Conservation (phyloP, 2,888 invertebrate species). For the Eulithis prunata region DNA sequence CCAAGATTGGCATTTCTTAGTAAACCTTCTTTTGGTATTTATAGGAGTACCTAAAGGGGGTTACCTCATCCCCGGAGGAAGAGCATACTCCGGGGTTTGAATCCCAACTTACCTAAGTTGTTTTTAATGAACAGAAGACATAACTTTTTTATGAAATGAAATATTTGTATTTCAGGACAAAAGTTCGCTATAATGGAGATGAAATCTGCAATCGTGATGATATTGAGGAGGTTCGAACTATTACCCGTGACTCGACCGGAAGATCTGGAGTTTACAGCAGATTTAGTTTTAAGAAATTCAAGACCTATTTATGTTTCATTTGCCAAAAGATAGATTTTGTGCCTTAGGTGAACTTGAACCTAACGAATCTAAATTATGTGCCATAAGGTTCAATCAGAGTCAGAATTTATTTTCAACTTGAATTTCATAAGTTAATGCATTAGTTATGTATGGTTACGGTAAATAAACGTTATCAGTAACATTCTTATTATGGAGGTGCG, state of each 20-base stretch:
- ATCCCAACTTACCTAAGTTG: too few species aligned
- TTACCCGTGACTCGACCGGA: conserved; percentile 75
- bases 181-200: conserved; percentile 86
- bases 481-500: not conserved
- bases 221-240: conserved; percentile 77
- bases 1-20: too few species aligned
- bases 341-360: too few species aligned
- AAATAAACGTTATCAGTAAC: conserved; percentile 6
- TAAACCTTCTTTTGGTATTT: too few species aligned
- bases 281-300: conserved; percentile 68
- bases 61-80: too few species aligned
- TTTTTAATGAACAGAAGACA: too few species aligned
- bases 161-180: conserved; percentile 75
- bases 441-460: not conserved
- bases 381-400: too few species aligned
- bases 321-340: conserved; percentile 43
- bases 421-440: not conserved
- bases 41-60: too few species aligned
- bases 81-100: too few species aligned
- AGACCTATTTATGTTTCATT: conserved; percentile 70
- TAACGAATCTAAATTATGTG: too few species aligned
- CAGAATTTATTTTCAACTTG: not conserved
- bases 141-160: too few species aligned
- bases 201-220: conserved; percentile 79
- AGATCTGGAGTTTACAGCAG: conserved; percentile 63